Percentiles rank a stretch among this genome's conserved stretches.
Conservation (phyloP, 2,888 invertebrate species). For the Dasysyrphus albostriatus region DNA sequence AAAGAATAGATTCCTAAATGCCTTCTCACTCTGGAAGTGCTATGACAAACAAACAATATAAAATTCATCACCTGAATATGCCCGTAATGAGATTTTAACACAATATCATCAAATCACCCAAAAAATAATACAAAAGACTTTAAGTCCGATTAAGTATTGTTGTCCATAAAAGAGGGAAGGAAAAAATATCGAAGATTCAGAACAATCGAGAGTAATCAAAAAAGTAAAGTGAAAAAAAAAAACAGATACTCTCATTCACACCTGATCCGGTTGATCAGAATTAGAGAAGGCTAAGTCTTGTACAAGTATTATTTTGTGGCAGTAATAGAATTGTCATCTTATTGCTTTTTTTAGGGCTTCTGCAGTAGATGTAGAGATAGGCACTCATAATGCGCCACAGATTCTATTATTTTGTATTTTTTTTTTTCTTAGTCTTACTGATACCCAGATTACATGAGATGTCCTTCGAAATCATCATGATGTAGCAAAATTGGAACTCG, state of each 20-base stretch:
- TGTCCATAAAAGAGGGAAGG: conserved; percentile 12
- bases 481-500: conserved; percentile 35
- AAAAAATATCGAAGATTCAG: conserved; percentile 9
- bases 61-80: conserved; percentile 70
- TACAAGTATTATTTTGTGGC: conserved; percentile 8
- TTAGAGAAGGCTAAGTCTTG: conserved; percentile 5
- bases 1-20: conserved; percentile 52
- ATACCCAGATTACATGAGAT: conserved; percentile 61
- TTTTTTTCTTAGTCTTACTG: conserved; percentile 5
- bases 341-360: conserved; percentile 39
- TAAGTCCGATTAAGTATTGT: conserved; percentile 55
- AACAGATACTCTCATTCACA: conserved; percentile 70
- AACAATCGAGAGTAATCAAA: conserved; percentile 39
- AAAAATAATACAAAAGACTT: conserved; percentile 35
- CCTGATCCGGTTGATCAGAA: conserved; percentile 61
- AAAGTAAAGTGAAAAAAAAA: conserved; percentile 54
- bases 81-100: conserved; percentile 72
- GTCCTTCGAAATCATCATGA: conserved; percentile 42
- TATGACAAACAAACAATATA: conserved; percentile 56
- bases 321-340: conserved; percentile 67
- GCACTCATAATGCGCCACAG: conserved; percentile 42
- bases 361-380: not conserved
- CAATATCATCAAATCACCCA: conserved; percentile 59
- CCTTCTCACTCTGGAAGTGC: conserved; percentile 52
- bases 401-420: conserved; percentile 25